These are phyloP conservation scores for Phyllopteryx taeniolatus DNA, from an alignment of 2,113 vertebrate genomes.

Conservation along the genomic window DNA sequence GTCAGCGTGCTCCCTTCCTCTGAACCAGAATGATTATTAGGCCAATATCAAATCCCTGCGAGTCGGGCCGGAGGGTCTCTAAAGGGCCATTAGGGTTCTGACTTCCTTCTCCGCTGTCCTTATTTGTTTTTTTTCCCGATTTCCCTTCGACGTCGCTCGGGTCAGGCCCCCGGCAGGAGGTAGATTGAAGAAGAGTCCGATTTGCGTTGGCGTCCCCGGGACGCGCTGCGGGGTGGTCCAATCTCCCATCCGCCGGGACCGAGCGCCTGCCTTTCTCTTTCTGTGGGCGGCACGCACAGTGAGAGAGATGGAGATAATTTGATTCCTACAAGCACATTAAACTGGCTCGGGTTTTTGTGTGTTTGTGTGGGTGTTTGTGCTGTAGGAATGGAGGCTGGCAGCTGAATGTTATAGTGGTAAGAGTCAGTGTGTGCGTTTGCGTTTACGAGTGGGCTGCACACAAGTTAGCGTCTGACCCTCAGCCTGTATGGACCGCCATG, in stretches of 20 bases:
- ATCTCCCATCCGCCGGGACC: conserved; percentile 59
- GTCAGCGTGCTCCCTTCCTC: not conserved
- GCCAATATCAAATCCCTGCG: conserved; percentile 37
- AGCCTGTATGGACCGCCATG: conserved; percentile 37
- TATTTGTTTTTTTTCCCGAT: conserved; percentile 25
- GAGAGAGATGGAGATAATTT: conserved; percentile 49
- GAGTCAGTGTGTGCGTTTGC: conserved; percentile 23
- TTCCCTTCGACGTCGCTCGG: conserved; percentile 57
- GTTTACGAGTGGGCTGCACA: conserved; percentile 44
- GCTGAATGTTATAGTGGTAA: conserved; percentile 37
- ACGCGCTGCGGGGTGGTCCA: conserved; percentile 61
- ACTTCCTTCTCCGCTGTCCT: conserved; percentile 24
- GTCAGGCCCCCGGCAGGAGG: conserved; percentile 55
- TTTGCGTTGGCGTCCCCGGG: conserved; percentile 65
- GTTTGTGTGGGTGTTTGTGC: conserved; percentile 52
- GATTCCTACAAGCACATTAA: conserved; percentile 49
- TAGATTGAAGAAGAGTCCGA: conserved; percentile 57
- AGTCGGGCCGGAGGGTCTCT: not conserved
- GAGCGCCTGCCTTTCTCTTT: conserved; percentile 58
- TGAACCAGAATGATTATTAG: conserved; percentile 35
- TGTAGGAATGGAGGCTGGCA: conserved; percentile 37
- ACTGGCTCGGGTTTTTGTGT: conserved; percentile 35
- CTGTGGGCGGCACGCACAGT: conserved; percentile 60
- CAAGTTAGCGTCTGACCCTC: conserved; percentile 50
- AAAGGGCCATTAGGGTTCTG: conserved; percentile 13